Conservation (phyloP, 2,888 invertebrate genomes). For the Agonopterix arenella region DNA sequence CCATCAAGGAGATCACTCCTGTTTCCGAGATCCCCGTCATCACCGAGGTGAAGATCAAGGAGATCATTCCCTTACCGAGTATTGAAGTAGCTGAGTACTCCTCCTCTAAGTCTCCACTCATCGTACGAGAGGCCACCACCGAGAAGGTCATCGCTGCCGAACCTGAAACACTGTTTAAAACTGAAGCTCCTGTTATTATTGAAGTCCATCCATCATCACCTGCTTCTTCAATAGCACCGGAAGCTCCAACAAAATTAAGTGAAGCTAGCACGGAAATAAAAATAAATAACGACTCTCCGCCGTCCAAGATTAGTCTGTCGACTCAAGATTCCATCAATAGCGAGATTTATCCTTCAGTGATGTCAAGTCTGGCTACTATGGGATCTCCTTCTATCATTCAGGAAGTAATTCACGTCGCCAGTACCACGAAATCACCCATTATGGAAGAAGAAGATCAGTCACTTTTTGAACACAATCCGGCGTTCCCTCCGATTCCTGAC, state of each 20-base stretch:
- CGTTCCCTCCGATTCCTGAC: conserved; percentile 66
- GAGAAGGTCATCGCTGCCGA: conserved; percentile 35
- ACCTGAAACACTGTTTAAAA: conserved; percentile 21
- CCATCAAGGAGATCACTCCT: conserved; percentile 79
- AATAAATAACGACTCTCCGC: conserved; percentile 32
- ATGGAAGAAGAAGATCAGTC: conserved; percentile 59
- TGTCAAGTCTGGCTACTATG: conserved; percentile 42
- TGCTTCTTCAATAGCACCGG: conserved; percentile 21
- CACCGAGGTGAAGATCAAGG: conserved; percentile 64
- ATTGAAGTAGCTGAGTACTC: conserved; percentile 58
- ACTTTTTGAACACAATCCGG: conserved; percentile 59
- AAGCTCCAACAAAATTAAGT: conserved; percentile 17
- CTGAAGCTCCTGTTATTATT: conserved; percentile 38
- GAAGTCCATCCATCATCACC: conserved; percentile 31
- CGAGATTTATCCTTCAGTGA: conserved; percentile 44
- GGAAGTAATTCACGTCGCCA: conserved; percentile 27
- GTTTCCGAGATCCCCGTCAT: conserved; percentile 66
- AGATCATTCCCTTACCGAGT: conserved; percentile 55
- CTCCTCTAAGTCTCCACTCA: conserved; percentile 61
- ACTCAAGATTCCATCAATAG: conserved; percentile 53
- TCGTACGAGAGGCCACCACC: conserved; percentile 59
- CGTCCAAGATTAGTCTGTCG: conserved; percentile 58
- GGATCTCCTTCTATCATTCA: conserved; percentile 30
- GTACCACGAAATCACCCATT: conserved; percentile 44
- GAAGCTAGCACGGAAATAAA: conserved; percentile 23